Percentiles rank a stretch among this genome's conserved stretches.
These are phyloP conservation scores for Ophioninae sp. DNA, from an alignment of 2,888 invertebrate species.

Conservation along the genomic window DNA sequence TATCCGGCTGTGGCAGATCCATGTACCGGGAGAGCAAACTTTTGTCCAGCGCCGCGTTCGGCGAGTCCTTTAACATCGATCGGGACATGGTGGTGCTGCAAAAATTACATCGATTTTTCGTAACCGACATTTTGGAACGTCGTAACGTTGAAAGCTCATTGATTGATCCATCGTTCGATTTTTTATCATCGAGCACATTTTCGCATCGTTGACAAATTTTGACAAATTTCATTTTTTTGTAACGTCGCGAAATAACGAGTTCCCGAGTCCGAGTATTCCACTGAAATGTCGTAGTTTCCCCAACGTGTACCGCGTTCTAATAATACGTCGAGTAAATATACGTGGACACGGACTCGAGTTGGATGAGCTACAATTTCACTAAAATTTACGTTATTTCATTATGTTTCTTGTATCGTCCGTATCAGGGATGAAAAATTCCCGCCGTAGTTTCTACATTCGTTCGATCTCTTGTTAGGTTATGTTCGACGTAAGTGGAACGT, in stretches of 20 bases:
- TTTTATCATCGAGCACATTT: neutral
- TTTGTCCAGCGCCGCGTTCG: conserved; percentile 92
- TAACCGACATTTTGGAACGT: no score
- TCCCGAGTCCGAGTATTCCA: conserved; percentile 30
- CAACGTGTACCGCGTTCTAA: conserved; percentile 50
- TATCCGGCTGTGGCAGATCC: conserved; percentile 89
- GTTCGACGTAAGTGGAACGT: no score
- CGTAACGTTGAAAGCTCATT: no score
- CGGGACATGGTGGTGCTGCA: conserved; percentile 77
- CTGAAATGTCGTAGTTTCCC: conserved; percentile 44
- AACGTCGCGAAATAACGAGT: conserved; percentile 14
- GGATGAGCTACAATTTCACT: conserved; percentile 9
- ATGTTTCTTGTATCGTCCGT: neutral
- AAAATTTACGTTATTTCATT: conserved; percentile 10
- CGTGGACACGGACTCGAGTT: conserved; percentile 25
- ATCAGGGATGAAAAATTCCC: neutral
- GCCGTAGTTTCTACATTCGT: neutral
- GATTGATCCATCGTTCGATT: no score
- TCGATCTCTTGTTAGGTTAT: neutral
- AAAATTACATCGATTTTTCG: conserved; percentile 24
- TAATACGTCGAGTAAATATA: conserved; percentile 56
- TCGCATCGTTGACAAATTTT: neutral
- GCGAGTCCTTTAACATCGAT: conserved; percentile 86
- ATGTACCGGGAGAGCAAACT: conserved; percentile 88
- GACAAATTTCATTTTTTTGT: neutral